Conservation (phyloP, 2,888 invertebrate species). For the Epinotia demarniana region DNA sequence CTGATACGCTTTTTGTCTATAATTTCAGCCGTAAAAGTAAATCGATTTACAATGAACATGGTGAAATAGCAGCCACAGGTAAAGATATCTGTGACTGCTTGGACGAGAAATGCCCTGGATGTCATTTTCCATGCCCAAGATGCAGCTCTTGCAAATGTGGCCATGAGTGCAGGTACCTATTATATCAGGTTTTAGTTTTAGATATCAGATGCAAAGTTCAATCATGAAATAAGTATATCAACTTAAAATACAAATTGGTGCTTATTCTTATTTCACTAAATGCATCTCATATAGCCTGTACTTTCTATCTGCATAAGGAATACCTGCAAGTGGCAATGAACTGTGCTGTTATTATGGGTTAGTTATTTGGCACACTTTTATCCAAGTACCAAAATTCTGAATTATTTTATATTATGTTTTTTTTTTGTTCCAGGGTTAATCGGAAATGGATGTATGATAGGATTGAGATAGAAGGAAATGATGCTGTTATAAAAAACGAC, state of each 20-base stretch:
- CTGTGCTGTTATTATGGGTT: too few relatives aligned
- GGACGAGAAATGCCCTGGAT: slow-evolving; percentile 90
- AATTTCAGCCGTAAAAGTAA: slow-evolving; percentile 80
- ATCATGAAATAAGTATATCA: background rate
- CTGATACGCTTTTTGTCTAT: slow-evolving; percentile 9
- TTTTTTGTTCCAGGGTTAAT: slow-evolving; percentile 84
- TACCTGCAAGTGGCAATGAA: too few relatives aligned
- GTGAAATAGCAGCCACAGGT: slow-evolving; percentile 86
- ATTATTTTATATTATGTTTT: slow-evolving; percentile 35
- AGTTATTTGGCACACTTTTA: background rate
- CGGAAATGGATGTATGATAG: slow-evolving; percentile 91
- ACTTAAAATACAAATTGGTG: background rate
- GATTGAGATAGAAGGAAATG: slow-evolving; percentile 92
- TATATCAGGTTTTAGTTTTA: background rate
- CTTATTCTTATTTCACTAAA: background rate
- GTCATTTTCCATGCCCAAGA: slow-evolving; percentile 91
- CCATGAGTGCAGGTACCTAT: slow-evolving; percentile 88
- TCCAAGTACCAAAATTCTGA: background rate
- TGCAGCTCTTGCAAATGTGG: slow-evolving; percentile 84
- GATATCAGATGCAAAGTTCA: background rate
- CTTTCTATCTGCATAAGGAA: too few relatives aligned
- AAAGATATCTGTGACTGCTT: slow-evolving; percentile 94
- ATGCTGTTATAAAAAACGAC: slow-evolving; percentile 86
- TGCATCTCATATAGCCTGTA: too few relatives aligned
- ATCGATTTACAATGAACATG: slow-evolving; percentile 89